Conservation (phyloP, 2,113 vertebrate species). For the Aleadryas rufinucha region DNA sequence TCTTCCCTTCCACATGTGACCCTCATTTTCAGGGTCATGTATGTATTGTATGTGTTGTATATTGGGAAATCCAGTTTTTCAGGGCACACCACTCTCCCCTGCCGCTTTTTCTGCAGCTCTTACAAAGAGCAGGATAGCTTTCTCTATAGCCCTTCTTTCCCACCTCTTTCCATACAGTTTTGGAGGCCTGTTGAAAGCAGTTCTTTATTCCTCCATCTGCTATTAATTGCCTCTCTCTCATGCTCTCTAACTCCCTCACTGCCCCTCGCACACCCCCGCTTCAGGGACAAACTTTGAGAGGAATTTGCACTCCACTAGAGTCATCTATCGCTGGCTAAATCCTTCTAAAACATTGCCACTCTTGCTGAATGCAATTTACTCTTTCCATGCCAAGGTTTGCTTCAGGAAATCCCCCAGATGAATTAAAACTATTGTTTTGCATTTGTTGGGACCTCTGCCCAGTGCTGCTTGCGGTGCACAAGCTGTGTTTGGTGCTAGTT, state of each 20-base stretch:
- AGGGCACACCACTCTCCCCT: neutral
- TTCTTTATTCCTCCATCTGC: neutral
- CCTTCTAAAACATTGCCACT: neutral
- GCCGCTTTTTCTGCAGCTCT: neutral
- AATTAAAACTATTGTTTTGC: conserved; percentile 29
- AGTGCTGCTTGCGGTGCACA: neutral
- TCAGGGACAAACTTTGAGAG: neutral
- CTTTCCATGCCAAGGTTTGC: neutral
- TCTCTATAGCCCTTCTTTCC: neutral
- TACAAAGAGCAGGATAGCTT: neutral
- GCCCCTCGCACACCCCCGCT: neutral
- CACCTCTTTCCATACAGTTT: neutral
- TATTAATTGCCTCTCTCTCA: neutral
- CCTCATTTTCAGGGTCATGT: neutral
- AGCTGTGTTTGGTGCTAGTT: neutral
- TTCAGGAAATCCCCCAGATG: conserved; percentile 51
- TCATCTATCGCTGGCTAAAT: neutral
- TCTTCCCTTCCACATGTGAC: neutral
- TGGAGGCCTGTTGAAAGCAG: neutral
- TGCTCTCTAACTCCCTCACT: neutral
- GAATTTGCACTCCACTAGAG: neutral
- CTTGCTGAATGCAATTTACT: neutral
- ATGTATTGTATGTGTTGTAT: neutral
- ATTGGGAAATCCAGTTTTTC: neutral
- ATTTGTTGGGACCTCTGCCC: conserved; percentile 24